Base-by-base conservation (phyloP, 37 sponge, comb jelly and placozoan genomes). In the Tethya wilhelma region DNA sequence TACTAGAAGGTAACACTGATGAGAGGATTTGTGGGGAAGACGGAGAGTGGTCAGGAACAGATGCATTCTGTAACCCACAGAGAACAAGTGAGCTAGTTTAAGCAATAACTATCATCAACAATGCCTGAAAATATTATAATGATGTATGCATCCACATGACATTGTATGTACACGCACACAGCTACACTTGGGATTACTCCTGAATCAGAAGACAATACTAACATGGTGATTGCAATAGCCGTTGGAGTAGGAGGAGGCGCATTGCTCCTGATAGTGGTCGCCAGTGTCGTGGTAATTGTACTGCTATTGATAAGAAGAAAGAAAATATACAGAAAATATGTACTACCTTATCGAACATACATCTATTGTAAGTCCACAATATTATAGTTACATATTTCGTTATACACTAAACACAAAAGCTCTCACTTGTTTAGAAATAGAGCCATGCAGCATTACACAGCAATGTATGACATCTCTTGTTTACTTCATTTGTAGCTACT, bases 301-400 rank as follows among this genome's bases (percentile, higher is more conserved):
- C 7, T 4, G 4, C 36, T 67, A 8, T 32, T 25, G 14, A 7
- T 29, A 32, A 11, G 38, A 32, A 67, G 36, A 38, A 67, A 67
- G 67, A 29, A 67, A 32, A 67, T 31, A 6, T 67, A 67, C 67
- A 67, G 32, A 38, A 67, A 67, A 67, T 67, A 67, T 36, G 67
- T 67, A 6, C 38, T 67, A 8, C 67, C 67, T 20, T 67, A 67
- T 67, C 5, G 67, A 4, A 32, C 38, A 4, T 67, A 67, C 17
- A 67, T 67, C 38, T 6, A 67, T 8, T 20, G 67, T 67, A 67
- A 67, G 67, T 17, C 31, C 7, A 36, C 25, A 36, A 31, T 28
- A 31, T 67, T 36, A 67, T 67, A 36, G 7, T 67, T 20, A 37
- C 22, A 14, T 49, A 49, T n/a, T n/a, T n/a, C n/a, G n/a, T n/a